phyloP scores from a whole-genome alignment of 2,113 vertebrate species.

The Sula dactylatra region DNA sequence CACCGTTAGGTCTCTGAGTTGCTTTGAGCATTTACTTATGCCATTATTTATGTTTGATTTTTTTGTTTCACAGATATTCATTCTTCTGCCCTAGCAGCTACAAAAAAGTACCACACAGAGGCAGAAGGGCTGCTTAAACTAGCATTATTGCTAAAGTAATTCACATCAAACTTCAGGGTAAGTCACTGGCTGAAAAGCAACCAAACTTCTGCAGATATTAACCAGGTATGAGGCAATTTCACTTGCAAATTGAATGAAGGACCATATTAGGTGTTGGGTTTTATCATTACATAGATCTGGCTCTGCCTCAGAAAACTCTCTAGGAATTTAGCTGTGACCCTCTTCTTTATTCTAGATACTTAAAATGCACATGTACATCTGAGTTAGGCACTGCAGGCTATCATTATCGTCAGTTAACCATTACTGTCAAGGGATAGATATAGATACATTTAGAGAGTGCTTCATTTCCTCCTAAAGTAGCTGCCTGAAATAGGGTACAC shows the following conservation, averaged over 20 bases:
- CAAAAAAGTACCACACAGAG: neutral
- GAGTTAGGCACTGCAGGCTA: neutral
- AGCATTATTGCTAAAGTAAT: neutral
- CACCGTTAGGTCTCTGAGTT: neutral
- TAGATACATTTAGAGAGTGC: neutral
- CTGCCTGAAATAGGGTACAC: neutral
- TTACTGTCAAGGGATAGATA: neutral
- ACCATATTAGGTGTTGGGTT: rapidly evolving
- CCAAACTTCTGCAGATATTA: neutral
- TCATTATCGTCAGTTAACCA: neutral
- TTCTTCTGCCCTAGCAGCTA: neutral
- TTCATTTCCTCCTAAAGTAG: neutral
- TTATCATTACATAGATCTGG: neutral
- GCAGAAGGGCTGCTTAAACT: neutral
- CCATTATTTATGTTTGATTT: neutral
- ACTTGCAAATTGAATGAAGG: neutral
- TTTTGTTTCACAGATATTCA: neutral
- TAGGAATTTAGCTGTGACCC: neutral
- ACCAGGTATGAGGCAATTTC: neutral
- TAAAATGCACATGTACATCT: neutral
- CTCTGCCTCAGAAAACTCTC: neutral
- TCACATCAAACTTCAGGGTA: neutral
- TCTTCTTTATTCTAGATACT: neutral
- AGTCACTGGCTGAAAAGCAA: neutral
- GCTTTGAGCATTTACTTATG: neutral